These are phyloP conservation scores for Actenoides hombroni DNA, from an alignment of 2,113 vertebrate species.

Conservation along the genomic window DNA sequence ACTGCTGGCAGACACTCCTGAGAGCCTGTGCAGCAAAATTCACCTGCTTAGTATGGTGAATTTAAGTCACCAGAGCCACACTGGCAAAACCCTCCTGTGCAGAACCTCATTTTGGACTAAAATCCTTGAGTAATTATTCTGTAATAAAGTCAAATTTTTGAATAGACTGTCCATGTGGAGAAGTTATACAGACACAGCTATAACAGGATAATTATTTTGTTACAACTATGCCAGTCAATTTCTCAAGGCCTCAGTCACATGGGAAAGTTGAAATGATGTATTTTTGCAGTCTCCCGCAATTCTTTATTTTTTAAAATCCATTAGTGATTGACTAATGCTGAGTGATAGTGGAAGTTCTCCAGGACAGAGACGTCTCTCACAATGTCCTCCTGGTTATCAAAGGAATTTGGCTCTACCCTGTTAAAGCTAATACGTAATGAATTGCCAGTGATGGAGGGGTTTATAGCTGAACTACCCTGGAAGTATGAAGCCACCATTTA, in stretches of 20 bases:
- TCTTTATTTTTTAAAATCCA: conserved; percentile 58
- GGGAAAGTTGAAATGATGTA: conserved; percentile 43
- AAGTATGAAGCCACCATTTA: background rate
- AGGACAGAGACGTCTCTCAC: background rate
- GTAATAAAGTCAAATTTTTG: conserved; percentile 61
- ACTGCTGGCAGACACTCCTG: background rate
- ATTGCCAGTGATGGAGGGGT: background rate
- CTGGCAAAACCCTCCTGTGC: conserved; percentile 6
- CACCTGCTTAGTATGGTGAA: conserved; percentile 27
- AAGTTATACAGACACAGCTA: conserved; percentile 45
- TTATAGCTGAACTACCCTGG: background rate
- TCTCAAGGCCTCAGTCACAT: conserved; percentile 24
- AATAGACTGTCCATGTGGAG: conserved; percentile 41
- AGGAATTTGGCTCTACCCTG: conserved; percentile 36
- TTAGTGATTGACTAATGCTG: conserved; percentile 44
- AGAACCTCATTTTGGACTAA: conserved; percentile 15
- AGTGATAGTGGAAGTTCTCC: conserved; percentile 33
- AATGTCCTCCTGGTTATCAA: background rate
- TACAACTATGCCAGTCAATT: conserved; percentile 51
- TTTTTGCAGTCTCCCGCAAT: conserved; percentile 36
- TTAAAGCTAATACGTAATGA: conserved; percentile 18
- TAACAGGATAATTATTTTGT: conserved; percentile 63
- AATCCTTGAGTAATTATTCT: conserved; percentile 60
- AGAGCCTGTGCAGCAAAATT: conserved; percentile 16
- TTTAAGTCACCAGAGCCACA: conserved; percentile 38